These are phyloP conservation scores for Eulimnadia texana DNA, from an alignment of 1,140 invertebrate species.

Conservation along the genomic window DNA sequence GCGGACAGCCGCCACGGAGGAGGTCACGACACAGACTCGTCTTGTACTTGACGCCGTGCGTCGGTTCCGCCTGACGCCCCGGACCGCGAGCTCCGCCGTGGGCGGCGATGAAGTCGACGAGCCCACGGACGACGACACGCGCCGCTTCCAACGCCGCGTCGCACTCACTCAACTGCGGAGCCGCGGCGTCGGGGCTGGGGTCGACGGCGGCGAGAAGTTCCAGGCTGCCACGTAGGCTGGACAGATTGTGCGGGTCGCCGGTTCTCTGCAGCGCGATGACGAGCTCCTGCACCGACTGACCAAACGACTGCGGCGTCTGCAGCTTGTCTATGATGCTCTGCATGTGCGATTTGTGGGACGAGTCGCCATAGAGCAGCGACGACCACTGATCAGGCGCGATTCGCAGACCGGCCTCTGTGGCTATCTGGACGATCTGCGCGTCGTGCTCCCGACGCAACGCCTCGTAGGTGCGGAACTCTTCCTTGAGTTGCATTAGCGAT, in stretches of 20 bases:
- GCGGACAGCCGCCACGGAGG: slow-evolving; percentile 59
- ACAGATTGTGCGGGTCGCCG: slow-evolving; percentile 66
- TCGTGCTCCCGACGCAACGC: slow-evolving; percentile 86
- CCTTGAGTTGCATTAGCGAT: slow-evolving; percentile 95
- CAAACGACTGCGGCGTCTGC: slow-evolving; percentile 80
- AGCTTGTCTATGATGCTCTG: slow-evolving; percentile 93
- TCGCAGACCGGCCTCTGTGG: slow-evolving; percentile 86
- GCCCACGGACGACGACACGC: slow-evolving; percentile 60
- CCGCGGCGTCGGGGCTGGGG: slow-evolving; percentile 42
- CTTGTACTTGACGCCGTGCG: slow-evolving; percentile 66
- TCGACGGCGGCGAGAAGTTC: slow-evolving; percentile 78
- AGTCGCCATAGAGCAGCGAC: slow-evolving; percentile 87
- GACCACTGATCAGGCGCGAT: slow-evolving; percentile 99
- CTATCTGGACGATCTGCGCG: slow-evolving; percentile 95
- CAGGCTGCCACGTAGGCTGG: slow-evolving; percentile 56
- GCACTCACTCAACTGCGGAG: slow-evolving; percentile 55
- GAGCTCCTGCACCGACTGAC: slow-evolving; percentile 78
- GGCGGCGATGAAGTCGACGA: slow-evolving; percentile 71
- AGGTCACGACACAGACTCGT: slow-evolving; percentile 81
- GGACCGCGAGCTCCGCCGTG: slow-evolving; percentile 39
- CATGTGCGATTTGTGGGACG: slow-evolving; percentile 93
- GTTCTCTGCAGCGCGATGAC: slow-evolving; percentile 82
- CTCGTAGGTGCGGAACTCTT: slow-evolving; percentile 92
- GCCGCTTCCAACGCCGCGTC: slow-evolving; percentile 63
- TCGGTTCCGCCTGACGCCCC: slow-evolving; percentile 14